These are phyloP conservation scores for Apeltes quadracus DNA, from an alignment of 2,113 vertebrate genomes.

Conservation along the genomic window DNA sequence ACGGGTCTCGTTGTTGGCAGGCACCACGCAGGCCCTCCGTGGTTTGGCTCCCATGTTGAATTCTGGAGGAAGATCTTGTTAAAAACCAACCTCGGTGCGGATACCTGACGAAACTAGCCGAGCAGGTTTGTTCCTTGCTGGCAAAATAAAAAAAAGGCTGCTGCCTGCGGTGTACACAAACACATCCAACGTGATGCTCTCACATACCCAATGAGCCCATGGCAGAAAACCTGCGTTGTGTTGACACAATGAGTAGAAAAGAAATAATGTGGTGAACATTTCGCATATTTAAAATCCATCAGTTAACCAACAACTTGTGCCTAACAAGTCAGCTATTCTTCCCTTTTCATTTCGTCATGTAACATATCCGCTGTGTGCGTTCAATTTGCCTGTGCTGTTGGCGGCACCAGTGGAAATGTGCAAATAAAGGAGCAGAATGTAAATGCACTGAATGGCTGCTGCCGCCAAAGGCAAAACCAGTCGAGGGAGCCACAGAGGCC, in stretches of 20 bases:
- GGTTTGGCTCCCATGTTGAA: conserved; percentile 41
- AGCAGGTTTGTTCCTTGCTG: conserved; percentile 31
- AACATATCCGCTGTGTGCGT: not conserved
- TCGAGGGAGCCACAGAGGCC: not conserved
- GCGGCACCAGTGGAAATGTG: conserved; percentile 33
- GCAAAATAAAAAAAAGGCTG: conserved; percentile 23
- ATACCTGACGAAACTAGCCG: conserved; percentile 20
- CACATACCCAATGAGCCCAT: too few species aligned
- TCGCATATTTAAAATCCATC: not conserved
- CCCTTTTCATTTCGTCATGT: not conserved
- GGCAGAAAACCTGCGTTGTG: not conserved
- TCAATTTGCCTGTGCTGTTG: conserved; percentile 5
- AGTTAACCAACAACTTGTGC: not conserved
- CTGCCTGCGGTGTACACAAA: not conserved
- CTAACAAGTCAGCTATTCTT: not conserved
- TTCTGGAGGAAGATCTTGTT: conserved; percentile 22
- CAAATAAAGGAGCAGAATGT: conserved; percentile 24
- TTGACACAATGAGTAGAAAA: not conserved
- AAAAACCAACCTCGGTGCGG: conserved; percentile 24
- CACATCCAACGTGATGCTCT: conserved; percentile 3
- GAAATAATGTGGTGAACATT: not conserved
- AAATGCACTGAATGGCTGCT: conserved; percentile 6
- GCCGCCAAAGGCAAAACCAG: not conserved
- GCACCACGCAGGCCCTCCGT: conserved; percentile 31
- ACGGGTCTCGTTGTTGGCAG: conserved; percentile 49